These are phyloP conservation scores for Zaprionus africanus DNA, from an alignment of 1,140 invertebrate genomes.

Conservation along the genomic window DNA sequence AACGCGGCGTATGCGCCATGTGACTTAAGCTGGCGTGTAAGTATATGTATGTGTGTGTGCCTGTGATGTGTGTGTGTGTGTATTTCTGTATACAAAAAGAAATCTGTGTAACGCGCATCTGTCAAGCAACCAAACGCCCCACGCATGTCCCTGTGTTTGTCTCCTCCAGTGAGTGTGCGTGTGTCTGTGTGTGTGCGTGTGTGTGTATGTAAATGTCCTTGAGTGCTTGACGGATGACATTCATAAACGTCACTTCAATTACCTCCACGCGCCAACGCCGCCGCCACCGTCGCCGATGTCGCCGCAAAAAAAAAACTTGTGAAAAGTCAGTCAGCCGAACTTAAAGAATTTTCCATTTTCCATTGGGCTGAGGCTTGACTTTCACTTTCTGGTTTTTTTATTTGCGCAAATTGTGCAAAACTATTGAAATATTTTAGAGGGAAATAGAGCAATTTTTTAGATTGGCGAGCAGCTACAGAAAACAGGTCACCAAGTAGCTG, in stretches of 20 bases:
- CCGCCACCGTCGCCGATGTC: conserved; percentile 46
- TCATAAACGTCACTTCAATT: conserved; percentile 83
- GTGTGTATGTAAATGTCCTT: conserved; percentile 85
- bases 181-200: conserved; percentile 17
- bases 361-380: conserved; percentile 30
- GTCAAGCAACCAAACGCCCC: conserved; percentile 71
- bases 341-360: conserved; percentile 57
- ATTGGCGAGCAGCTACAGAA: not conserved
- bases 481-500: not conserved
- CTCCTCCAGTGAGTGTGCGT: conserved; percentile 25
- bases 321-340: conserved; percentile 70
- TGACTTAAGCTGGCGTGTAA: conserved; percentile 38
- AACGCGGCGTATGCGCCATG: conserved; percentile 60
- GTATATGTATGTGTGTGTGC: conserved; percentile 25
- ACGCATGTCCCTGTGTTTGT: conserved; percentile 44
- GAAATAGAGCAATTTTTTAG: not conserved
- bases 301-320: conserved; percentile 64
- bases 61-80: conserved; percentile 36
- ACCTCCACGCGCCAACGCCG: conserved; percentile 79
- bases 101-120: conserved; percentile 79
- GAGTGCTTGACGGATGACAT: conserved; percentile 82
- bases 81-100: conserved; percentile 42
- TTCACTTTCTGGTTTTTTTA: conserved; percentile 6
- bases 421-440: not conserved
- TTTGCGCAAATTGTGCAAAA: not conserved